Conservation (phyloP, 2,113 vertebrate genomes). For the Puma concolor region DNA sequence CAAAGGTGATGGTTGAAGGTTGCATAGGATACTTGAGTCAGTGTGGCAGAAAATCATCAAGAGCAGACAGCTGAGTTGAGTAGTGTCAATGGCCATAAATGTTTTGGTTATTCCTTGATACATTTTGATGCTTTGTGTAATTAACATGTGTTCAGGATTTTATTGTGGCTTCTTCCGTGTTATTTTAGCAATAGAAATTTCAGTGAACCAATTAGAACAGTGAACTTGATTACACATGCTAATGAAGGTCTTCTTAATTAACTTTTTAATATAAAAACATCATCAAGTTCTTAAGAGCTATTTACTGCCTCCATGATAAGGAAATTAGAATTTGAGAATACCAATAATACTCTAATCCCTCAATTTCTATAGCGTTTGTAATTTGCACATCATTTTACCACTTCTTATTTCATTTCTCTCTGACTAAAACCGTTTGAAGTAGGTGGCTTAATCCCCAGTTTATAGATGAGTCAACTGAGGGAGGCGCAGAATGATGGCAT, state of each 20-base stretch:
- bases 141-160: slow-evolving; percentile 17
- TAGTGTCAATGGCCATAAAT: neutral
- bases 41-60: neutral
- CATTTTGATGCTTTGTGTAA: neutral
- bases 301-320: slow-evolving; percentile 19
- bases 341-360: neutral
- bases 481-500: neutral
- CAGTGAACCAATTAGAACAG: neutral
- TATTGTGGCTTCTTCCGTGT: neutral
- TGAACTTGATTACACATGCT: slow-evolving; percentile 35
- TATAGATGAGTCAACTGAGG: neutral
- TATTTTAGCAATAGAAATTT: slow-evolving; percentile 30
- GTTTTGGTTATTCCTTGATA: neutral
- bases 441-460: neutral
- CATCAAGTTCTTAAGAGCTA: neutral
- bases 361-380: neutral
- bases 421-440: neutral
- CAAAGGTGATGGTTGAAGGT: neutral
- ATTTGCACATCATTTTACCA: neutral
- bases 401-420: slow-evolving; percentile 6
- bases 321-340: slow-evolving; percentile 14
- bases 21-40: neutral
- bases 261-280: slow-evolving; percentile 51
- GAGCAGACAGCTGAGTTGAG: neutral
- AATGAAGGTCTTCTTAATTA: slow-evolving; percentile 37